phyloP scores from a whole-genome alignment of 2,113 vertebrate genomes.

The Myrmecobius fasciatus region DNA sequence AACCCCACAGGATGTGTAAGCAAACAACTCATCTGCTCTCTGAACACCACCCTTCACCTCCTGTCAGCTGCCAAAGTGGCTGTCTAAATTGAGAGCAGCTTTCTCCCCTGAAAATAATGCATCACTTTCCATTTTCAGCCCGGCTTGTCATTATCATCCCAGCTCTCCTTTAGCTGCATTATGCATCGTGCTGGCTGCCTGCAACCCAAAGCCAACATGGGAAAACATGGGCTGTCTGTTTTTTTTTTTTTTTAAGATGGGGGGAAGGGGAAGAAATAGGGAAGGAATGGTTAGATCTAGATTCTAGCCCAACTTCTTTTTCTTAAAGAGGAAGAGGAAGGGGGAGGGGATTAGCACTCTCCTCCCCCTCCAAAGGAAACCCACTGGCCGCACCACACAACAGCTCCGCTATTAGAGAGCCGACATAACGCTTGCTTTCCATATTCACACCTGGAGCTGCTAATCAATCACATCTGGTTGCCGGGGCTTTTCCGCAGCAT shows the following conservation, averaged over 20 bases:
- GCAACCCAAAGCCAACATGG: constrained; percentile 62
- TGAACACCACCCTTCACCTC: neutral
- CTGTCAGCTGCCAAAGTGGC: constrained; percentile 47
- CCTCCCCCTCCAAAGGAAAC: constrained; percentile 32
- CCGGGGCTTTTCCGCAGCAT: neutral
- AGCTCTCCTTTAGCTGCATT: constrained; percentile 48
- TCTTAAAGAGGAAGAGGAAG: neutral
- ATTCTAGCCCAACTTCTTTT: neutral
- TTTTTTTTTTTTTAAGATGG: neutral
- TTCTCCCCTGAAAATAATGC: constrained; percentile 69
- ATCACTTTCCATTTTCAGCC: constrained; percentile 41
- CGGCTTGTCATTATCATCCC: constrained; percentile 51
- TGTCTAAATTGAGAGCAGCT: constrained; percentile 14
- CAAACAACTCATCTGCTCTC: constrained; percentile 32
- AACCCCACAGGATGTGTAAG: neutral
- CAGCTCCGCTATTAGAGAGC: constrained; percentile 45
- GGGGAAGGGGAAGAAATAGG: neutral
- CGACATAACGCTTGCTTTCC: constrained; percentile 50
- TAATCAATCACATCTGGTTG: constrained; percentile 37
- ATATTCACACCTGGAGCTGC: constrained; percentile 59
- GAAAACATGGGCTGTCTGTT: constrained; percentile 59
- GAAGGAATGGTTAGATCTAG: neutral
- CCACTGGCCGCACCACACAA: neutral
- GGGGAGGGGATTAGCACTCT: neutral
- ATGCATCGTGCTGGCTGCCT: constrained; percentile 57